Conservation (phyloP, 2,888 invertebrate species). For the Leucophenga montana region DNA sequence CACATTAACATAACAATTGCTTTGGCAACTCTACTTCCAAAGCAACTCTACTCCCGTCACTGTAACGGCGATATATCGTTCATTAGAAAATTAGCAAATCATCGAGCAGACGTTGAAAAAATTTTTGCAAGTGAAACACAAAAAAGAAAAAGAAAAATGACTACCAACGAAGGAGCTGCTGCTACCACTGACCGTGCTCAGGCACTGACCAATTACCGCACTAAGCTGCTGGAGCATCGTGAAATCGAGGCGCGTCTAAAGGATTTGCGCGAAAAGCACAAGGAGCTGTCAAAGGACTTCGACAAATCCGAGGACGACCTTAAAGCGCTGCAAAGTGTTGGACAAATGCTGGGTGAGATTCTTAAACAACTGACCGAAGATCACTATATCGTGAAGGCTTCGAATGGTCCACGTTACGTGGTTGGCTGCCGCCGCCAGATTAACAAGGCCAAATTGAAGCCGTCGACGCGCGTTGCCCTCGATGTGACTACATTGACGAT, state of each 20-base stretch:
- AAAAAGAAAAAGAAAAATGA: neutral
- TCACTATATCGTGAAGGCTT: slow-evolving; percentile 98
- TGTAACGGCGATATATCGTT: too few relatives aligned
- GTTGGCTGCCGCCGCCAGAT: slow-evolving; percentile 97
- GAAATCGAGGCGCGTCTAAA: slow-evolving; percentile 94
- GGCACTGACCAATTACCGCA: slow-evolving; percentile 89
- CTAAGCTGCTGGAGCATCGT: slow-evolving; percentile 94
- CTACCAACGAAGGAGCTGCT: neutral
- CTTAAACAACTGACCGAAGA: slow-evolving; percentile 98
- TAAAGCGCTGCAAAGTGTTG: slow-evolving; percentile 98
- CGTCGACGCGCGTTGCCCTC: slow-evolving; percentile 96
- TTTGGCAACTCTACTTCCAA: slow-evolving; percentile 49
- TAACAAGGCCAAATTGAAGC: slow-evolving; percentile 93
- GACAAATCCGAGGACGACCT: slow-evolving; percentile 99
- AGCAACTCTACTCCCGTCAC: slow-evolving; percentile 47
- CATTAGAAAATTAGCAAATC: too few relatives aligned
- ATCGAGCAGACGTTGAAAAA: slow-evolving; percentile 21
- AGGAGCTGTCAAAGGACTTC: slow-evolving; percentile 94
- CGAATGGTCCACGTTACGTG: slow-evolving; percentile 98
- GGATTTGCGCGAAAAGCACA: slow-evolving; percentile 94
- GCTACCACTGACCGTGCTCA: too few relatives aligned
- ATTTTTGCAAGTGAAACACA: slow-evolving; percentile 38
- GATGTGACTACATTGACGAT: slow-evolving; percentile 99
- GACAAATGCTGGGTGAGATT: slow-evolving; percentile 99
- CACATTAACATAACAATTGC: too few relatives aligned